These are phyloP conservation scores for Hoplodrina ambigua DNA, from an alignment of 2,888 invertebrate species.

Conservation along the genomic window DNA sequence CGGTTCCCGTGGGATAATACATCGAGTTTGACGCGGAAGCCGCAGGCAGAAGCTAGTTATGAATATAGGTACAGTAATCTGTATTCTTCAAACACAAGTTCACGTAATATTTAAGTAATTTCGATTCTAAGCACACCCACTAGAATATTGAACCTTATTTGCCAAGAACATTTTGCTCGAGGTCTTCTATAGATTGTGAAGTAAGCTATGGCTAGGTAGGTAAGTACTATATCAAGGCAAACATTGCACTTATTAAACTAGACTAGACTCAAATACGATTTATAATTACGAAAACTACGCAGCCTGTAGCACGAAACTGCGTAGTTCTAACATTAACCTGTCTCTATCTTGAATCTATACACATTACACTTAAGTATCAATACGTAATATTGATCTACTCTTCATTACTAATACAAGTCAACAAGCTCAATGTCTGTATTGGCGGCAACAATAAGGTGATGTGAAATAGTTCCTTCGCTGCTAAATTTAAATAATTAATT, in stretches of 20 bases:
- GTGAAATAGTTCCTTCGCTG: no score
- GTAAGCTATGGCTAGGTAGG: not conserved
- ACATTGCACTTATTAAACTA: not conserved
- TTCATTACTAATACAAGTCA: not conserved
- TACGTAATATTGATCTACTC: not conserved
- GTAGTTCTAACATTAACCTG: not conserved
- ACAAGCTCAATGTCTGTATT: not conserved
- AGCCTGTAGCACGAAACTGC: not conserved
- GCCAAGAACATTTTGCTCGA: constrained; percentile 3
- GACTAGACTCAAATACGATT: not conserved
- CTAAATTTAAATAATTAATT: not conserved
- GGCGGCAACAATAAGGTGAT: no score
- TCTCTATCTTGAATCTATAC: not conserved
- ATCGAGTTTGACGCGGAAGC: no score
- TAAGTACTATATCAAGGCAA: not conserved
- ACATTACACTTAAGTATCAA: not conserved
- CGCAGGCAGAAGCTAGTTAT: no score
- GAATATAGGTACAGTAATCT: no score
- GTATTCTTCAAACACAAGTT: not conserved
- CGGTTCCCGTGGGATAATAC: no score
- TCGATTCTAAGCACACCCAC: not conserved
- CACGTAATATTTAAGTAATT: no score
- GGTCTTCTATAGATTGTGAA: not conserved
- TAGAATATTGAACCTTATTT: not conserved
- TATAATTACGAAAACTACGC: not conserved